Conservation (phyloP, 2,888 invertebrate species). For the Folsomia candida region DNA sequence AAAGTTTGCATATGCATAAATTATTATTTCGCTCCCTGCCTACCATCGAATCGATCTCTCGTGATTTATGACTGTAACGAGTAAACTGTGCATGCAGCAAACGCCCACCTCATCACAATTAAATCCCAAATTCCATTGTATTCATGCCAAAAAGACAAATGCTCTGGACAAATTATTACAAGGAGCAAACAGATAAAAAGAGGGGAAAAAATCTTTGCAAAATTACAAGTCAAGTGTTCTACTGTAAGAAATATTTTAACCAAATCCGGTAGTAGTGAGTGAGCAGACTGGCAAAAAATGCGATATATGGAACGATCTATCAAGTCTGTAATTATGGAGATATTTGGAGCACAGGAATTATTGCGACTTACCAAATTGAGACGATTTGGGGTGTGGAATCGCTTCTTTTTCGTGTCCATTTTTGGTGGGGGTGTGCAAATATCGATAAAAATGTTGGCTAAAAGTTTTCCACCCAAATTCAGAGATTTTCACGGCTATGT, state of each 20-base stretch:
- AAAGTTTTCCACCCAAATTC: too few species aligned
- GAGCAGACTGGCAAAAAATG: too few species aligned
- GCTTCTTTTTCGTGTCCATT: not conserved
- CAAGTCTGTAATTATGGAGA: not conserved
- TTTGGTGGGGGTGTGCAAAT: not conserved
- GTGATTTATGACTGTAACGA: too few species aligned
- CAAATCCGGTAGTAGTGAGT: not conserved
- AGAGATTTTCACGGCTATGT: too few species aligned
- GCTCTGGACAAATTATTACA: not conserved
- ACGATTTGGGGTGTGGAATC: not conserved
- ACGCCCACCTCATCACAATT: not conserved
- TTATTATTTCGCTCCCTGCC: too few species aligned
- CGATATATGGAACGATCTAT: not conserved
- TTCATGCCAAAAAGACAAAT: not conserved
- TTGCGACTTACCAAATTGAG: not conserved
- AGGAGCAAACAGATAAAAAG: not conserved
- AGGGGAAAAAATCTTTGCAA: not conserved
- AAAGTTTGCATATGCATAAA: too few species aligned
- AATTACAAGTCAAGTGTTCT: not conserved
- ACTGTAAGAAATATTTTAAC: too few species aligned
- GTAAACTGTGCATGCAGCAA: too few species aligned
- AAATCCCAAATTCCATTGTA: not conserved
- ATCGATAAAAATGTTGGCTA: too few species aligned
- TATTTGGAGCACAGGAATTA: not conserved
- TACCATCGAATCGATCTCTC: too few species aligned